Evolutionary conservation across 1,140 invertebrate genomes (phyloP), one percentile per base, ranked within the genome.

Genomic region (Drosophila burlai): DNA sequence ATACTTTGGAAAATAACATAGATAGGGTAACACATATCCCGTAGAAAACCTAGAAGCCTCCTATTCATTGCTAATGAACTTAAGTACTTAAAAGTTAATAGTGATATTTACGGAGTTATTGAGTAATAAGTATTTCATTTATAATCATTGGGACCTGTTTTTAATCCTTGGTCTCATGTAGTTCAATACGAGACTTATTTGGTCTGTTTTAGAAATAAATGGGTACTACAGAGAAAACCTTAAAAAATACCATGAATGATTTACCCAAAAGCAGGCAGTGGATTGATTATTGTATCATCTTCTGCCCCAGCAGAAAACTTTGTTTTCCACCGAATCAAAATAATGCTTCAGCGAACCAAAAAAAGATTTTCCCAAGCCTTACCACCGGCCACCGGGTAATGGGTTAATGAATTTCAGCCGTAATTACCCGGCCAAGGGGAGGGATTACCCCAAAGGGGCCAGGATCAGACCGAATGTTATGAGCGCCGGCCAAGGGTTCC

Each of bases 381-480:
- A 65, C 49, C 65, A 31, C 10, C 24, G 13, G 8, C 43, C 60
- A 65, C 31, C 60, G 69, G 69, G 34, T 42, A 15, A 81, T 81
- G 65, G 72, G 73, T 84, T 84, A 85, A 84, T 84, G 78, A 85
- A 81, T 85, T 80, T 64, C 68, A 63, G 52, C 67, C 78, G 71
- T 84, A 84, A 84, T 84, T 81, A 75, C 58, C 45, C 38, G 16
- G n/a, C 59, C 38, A 21, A 31, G 34, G 45, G 36, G 38, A 16
- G 71, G 36, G 61, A 47, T 49, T 57, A 68, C 66, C 49, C 54
- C 78, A 78, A 69, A 49, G 74, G 64, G 71, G 29, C 4, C 42
- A 42, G 18, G 66, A 21, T 47, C 50, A 46, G 78, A 52, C 36
- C 49, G 45, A 75, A 45, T 74, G 68, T 71, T 81, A 69, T 69